Base-by-base conservation (phyloP, 1,140 invertebrate genomes). In the Trachymyrmex septentrionalis region DNA sequence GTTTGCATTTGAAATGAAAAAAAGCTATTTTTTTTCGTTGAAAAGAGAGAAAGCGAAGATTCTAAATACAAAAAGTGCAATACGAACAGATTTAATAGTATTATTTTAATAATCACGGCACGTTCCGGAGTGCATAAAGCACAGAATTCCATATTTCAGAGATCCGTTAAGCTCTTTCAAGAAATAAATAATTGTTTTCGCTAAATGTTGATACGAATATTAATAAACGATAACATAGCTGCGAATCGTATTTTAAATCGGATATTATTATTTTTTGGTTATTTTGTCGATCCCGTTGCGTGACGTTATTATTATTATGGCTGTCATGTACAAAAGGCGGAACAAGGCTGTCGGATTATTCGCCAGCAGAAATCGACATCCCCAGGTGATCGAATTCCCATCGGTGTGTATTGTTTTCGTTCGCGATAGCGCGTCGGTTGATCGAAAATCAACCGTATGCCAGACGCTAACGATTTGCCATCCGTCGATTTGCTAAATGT, bases 311-410 rank as follows among this genome's bases (percentile, higher is more conserved):
- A 61, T 75, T 84, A 75, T 84, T 73, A 61, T 75, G 21, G 5
- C 53, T 81, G 48, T 69, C 63, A 61, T 75, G 27, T 61, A 82
- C 24, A 82, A 71, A 73, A 73, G 38, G 19, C 38, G 14, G n/a
- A 84, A 64, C 57, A 61, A 50, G 38, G 19, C 55, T 71, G 87
- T 63, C 59, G 50, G 85, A 89, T 90, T 88, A 90, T 66, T 59
- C 61, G 64, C 27, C 34, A 57, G 63, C 48, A 87, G 80, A 66
- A 73, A 80, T 64, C 30, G 63, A 61, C 44, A 30, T 87, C 2
- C 69, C 80, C 80, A 61, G 44, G 55, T 75, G 80, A 84, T 84
- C 69, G 55, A 50, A 75, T 73, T 84, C 80, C 80, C 80, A 84
- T 10, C 69, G 55, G 55, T 19, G 69, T 38, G 55, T 38, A 73